Percentiles rank a stretch among this genome's conserved stretches.
These are phyloP conservation scores for Melopsittacus undulatus DNA, from an alignment of 2,797 vertebrate species.

Conservation along the genomic window DNA sequence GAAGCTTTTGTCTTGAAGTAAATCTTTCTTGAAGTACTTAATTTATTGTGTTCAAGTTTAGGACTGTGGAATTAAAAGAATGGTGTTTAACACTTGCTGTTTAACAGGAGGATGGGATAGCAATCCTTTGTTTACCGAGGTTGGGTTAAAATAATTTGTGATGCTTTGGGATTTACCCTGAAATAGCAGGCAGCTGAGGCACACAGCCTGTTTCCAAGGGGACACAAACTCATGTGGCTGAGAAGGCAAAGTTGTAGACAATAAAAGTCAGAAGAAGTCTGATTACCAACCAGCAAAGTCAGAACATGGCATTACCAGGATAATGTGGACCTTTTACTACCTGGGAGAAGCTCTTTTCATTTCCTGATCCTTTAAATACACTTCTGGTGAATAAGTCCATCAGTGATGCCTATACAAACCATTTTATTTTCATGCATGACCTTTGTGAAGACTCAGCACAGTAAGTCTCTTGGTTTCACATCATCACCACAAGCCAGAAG, in stretches of 20 bases:
- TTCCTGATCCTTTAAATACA: background rate
- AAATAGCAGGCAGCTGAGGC: background rate
- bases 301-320: rapidly evolving
- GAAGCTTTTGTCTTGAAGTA: background rate
- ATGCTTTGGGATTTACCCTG: background rate
- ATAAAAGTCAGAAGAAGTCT: background rate
- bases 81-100: background rate
- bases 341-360: background rate
- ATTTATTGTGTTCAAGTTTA: background rate
- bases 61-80: background rate
- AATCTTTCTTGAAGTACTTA: background rate
- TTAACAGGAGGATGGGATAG: slow-evolving; percentile 14
- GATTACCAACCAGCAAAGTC: background rate
- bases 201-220: background rate
- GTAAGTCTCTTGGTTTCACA: background rate
- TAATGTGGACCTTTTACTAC: background rate
- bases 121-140: background rate
- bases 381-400: background rate
- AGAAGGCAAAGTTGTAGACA: background rate
- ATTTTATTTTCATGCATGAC: background rate
- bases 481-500: background rate
- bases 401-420: background rate
- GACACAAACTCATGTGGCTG: background rate
- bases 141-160: background rate
- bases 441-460: background rate